phyloP scores from a whole-genome alignment of 1,140 invertebrate genomes.

The Sinella curviseta region DNA sequence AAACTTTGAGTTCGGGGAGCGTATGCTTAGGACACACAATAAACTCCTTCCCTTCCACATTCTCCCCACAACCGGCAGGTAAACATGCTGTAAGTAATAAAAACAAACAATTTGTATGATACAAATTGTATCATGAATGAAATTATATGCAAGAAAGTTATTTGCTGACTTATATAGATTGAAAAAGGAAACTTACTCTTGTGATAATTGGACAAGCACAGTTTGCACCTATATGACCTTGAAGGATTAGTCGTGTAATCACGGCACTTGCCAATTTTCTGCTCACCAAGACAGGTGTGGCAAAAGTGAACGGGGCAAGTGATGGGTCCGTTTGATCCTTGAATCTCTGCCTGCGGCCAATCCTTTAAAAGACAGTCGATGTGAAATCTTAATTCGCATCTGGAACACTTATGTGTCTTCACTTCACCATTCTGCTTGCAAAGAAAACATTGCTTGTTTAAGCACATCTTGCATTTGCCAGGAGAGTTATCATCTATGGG shows the following conservation, averaged over 20 bases:
- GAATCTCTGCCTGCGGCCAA: constrained; percentile 43
- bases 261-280: constrained; percentile 31
- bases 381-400: constrained; percentile 40
- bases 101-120: too few species aligned
- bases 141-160: not conserved
- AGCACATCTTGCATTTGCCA: constrained; percentile 36
- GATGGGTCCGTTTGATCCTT: constrained; percentile 27
- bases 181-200: constrained; percentile 33
- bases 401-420: constrained; percentile 34
- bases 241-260: constrained; percentile 26
- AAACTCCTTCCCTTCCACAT: constrained; percentile 20
- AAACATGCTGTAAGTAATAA: constrained; percentile 34
- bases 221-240: constrained; percentile 26
- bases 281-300: constrained; percentile 43
- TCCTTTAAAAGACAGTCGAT: constrained; percentile 25
- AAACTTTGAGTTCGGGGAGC: not conserved
- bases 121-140: not conserved
- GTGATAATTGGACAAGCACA: constrained; percentile 41
- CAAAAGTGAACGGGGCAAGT: constrained; percentile 46
- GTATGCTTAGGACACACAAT: constrained; percentile 40
- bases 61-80: constrained; percentile 36
- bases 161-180: not conserved
- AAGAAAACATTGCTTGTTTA: constrained; percentile 30
- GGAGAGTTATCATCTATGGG: not conserved
- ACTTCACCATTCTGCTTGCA: constrained; percentile 26